Conservation (phyloP, 1,140 invertebrate species). For the Drosophila nigrodunni region DNA sequence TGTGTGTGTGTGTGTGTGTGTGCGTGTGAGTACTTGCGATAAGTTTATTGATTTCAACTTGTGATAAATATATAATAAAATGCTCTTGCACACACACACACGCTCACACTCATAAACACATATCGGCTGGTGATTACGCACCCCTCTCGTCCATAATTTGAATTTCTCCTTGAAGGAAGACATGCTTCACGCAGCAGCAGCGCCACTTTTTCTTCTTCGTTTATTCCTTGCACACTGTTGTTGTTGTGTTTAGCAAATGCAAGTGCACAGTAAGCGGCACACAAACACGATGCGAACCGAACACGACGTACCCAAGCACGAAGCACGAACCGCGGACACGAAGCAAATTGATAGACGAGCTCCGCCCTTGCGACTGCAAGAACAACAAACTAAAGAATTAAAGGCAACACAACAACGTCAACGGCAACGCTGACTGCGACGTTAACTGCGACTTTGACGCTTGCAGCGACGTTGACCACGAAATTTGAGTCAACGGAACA, state of each 20-base stretch:
- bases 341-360: constrained; percentile 40
- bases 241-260: constrained; percentile 16
- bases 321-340: constrained; percentile 10
- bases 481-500: constrained; percentile 67
- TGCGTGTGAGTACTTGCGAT: constrained; percentile 58
- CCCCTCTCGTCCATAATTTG: constrained; percentile 82
- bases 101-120: not conserved
- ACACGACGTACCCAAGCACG: not conserved
- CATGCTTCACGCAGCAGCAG: constrained; percentile 55
- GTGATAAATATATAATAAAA: constrained; percentile 69
- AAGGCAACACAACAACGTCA: constrained; percentile 23
- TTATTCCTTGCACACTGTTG: not conserved
- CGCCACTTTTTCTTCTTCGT: constrained; percentile 16
- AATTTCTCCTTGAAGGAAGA: constrained; percentile 84
- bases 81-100: constrained; percentile 18
- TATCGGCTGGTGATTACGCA: constrained; percentile 56
- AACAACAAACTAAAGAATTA: constrained; percentile 29
- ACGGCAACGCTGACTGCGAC: constrained; percentile 24
- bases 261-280: constrained; percentile 2
- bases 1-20: constrained; percentile 42
- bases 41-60: constrained; percentile 82
- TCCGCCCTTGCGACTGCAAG: constrained; percentile 33
- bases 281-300: constrained; percentile 1
- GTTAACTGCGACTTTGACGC: constrained; percentile 11
- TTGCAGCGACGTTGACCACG: constrained; percentile 52